A percentile compares a stretch with the other conserved stretches of the same genome.
These are phyloP conservation scores for Thermophis baileyi DNA, from an alignment of 2,113 vertebrate species.

Conservation along the genomic window DNA sequence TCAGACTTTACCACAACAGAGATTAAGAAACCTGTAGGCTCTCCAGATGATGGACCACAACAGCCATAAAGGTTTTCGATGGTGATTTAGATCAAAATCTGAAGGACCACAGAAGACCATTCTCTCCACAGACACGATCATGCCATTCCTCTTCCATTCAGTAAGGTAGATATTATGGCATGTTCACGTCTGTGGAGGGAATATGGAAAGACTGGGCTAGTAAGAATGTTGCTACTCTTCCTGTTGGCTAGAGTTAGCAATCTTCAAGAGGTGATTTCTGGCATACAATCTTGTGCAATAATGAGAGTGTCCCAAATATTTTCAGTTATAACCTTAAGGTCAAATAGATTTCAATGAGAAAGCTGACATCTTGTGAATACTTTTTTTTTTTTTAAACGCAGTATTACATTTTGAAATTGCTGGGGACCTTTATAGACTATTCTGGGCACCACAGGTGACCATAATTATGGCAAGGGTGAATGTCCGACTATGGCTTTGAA, in stretches of 20 bases:
- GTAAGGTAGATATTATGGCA: neutral
- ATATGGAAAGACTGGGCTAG: neutral
- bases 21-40: neutral
- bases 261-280: neutral
- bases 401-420: neutral
- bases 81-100: neutral
- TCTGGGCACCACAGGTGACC: neutral
- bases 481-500: neutral
- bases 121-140: neutral
- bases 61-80: neutral
- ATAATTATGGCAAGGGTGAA: neutral
- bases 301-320: neutral
- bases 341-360: neutral
- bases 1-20: neutral
- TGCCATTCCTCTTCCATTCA: neutral
- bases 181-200: neutral
- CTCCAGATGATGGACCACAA: neutral
- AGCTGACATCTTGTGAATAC: neutral
- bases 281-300: neutral
- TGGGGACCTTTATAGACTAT: neutral
- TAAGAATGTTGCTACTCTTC: neutral
- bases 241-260: neutral
- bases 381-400: neutral
- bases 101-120: neutral
- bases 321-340: neutral